Evolutionary conservation across 1,140 invertebrate species (phyloP).

Genomic region (Cheumatopsyche charites): DNA sequence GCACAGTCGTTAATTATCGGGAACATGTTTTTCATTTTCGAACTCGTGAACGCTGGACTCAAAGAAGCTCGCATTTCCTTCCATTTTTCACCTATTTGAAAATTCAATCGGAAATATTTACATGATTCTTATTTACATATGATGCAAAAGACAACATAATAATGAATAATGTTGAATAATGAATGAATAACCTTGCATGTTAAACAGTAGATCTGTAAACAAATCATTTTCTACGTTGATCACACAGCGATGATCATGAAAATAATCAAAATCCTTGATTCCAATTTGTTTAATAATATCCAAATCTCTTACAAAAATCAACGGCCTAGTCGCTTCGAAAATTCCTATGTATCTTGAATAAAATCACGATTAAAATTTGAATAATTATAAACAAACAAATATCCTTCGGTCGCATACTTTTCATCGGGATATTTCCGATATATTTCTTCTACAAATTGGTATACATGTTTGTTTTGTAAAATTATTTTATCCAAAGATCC

Average conservation of each 20-base stretch:
- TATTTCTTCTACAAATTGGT: neutral
- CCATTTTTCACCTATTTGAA: conserved; percentile 14
- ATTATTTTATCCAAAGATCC: neutral
- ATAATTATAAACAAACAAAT: neutral
- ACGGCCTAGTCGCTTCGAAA: conserved; percentile 6
- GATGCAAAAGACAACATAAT: conserved; percentile 51
- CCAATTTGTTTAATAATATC: conserved; percentile 52
- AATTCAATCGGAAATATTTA: conserved; percentile 52
- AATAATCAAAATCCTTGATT: conserved; percentile 53
- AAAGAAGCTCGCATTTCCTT: conserved; percentile 49
- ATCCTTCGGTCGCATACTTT: conserved; percentile 37
- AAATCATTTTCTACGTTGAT: conserved; percentile 21
- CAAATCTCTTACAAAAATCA: conserved; percentile 50
- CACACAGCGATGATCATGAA: conserved; percentile 49
- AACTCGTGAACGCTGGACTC: conserved; percentile 60
- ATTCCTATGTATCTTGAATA: conserved; percentile 37
- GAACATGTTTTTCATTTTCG: conserved; percentile 61
- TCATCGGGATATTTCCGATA: conserved; percentile 37
- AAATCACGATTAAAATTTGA: neutral
- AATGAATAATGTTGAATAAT: conserved; percentile 56
- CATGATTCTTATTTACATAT: conserved; percentile 58
- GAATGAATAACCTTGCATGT: conserved; percentile 61
- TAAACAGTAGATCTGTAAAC: conserved; percentile 50
- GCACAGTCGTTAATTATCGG: conserved; percentile 53
- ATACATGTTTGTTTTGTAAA: no score